Evolutionary conservation across 2,888 invertebrate species (phyloP).

Genomic region (Polydrusus tereticollis): DNA sequence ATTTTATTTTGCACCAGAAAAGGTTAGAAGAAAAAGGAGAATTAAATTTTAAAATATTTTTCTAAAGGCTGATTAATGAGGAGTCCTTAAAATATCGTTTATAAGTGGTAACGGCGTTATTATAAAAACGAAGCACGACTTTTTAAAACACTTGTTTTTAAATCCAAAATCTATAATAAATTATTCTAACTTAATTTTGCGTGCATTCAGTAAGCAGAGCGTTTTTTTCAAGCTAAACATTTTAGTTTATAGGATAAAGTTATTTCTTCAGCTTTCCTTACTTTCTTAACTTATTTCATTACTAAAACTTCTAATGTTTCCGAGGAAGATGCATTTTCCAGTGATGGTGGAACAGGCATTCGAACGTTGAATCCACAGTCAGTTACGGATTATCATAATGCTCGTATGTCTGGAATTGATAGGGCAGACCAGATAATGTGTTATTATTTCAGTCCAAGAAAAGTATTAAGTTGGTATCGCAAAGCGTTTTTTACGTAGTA

Average conservation of each 20-base stretch:
- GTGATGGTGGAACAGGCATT: too few relatives aligned
- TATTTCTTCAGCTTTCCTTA: too few relatives aligned
- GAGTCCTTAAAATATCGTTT: not conserved
- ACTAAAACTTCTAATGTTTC: too few relatives aligned
- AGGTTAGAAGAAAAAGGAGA: not conserved
- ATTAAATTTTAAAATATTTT: slow-evolving; percentile 6
- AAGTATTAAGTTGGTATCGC: too few relatives aligned
- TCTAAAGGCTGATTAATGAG: not conserved
- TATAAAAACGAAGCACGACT: not conserved
- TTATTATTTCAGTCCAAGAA: too few relatives aligned
- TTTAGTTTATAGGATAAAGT: not conserved
- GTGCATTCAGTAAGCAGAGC: not conserved
- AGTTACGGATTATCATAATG: too few relatives aligned
- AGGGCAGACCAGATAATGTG: too few relatives aligned
- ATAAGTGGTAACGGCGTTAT: not conserved
- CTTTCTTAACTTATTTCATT: too few relatives aligned
- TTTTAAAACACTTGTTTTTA: not conserved
- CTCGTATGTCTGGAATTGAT: too few relatives aligned
- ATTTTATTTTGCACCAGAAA: not conserved
- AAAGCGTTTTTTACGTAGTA: too few relatives aligned
- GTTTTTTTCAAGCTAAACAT: not conserved
- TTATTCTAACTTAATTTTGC: not conserved
- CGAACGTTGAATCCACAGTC: too few relatives aligned
- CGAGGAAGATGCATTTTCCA: too few relatives aligned
- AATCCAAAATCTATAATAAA: not conserved